phyloP scores from a whole-genome alignment of 2,113 vertebrate genomes.

The Erythrolamprus reginae region DNA sequence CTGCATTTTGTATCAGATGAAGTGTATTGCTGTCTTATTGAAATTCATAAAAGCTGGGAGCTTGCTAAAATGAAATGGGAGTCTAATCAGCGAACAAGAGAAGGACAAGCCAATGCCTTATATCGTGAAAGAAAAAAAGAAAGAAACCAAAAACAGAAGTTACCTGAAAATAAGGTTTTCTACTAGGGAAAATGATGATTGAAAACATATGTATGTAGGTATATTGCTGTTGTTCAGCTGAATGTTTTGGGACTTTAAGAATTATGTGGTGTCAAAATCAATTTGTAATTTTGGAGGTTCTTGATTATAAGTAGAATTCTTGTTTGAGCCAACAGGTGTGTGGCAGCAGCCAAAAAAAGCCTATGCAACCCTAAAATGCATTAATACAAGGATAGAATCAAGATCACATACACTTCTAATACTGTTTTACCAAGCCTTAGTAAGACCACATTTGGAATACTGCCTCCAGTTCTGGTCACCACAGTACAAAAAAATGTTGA shows the following conservation, averaged over 20 bases:
- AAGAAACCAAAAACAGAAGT: not conserved
- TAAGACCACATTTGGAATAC: not conserved
- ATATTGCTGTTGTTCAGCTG: not conserved
- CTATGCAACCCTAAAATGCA: not conserved
- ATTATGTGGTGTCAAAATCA: not conserved
- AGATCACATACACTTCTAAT: not conserved
- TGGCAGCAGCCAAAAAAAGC: not conserved
- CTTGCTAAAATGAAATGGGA: not conserved
- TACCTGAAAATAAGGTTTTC: not conserved
- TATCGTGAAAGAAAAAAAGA: not conserved
- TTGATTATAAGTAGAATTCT: not conserved
- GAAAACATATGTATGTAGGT: not conserved
- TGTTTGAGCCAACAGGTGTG: not conserved
- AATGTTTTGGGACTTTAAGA: not conserved
- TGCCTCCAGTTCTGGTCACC: not conserved
- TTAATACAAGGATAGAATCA: not conserved
- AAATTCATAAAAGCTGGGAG: not conserved
- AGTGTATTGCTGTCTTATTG: not conserved
- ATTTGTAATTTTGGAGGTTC: not conserved
- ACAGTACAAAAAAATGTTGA: not conserved
- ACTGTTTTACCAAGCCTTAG: not conserved
- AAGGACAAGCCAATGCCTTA: not conserved
- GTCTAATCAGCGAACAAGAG: not conserved
- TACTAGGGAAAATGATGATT: not conserved
- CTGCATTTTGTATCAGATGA: not conserved